These are phyloP conservation scores for Ammospiza caudacuta DNA, from an alignment of 2,113 vertebrate species.

Conservation along the genomic window DNA sequence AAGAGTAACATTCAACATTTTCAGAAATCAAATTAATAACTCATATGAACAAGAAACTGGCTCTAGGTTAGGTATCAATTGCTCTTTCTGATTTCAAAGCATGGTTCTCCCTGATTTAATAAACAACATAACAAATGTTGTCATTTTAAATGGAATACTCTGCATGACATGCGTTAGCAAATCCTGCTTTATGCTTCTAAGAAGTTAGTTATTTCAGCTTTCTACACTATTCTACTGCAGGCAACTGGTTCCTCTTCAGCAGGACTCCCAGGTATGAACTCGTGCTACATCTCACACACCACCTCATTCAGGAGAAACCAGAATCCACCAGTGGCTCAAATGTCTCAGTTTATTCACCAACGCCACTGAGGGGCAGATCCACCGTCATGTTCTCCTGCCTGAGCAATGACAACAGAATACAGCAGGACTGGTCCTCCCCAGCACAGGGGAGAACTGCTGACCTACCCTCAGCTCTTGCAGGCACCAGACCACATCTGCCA, in stretches of 20 bases:
- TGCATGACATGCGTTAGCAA: background rate
- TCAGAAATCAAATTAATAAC: background rate
- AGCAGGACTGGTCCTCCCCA: background rate
- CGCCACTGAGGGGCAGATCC: background rate
- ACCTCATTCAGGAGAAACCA: background rate
- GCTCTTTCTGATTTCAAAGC: background rate
- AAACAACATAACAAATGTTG: background rate
- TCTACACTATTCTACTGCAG: background rate
- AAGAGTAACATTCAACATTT: background rate
- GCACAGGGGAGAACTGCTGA: background rate
- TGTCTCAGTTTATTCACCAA: background rate
- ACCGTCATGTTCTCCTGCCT: background rate
- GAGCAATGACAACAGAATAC: background rate
- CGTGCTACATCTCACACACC: background rate
- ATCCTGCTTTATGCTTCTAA: background rate
- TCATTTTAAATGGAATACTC: background rate
- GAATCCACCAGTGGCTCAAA: background rate
- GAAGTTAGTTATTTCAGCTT: background rate
- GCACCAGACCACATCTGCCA: background rate
- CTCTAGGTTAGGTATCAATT: background rate
- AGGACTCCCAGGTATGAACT: background rate
- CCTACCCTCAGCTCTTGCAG: background rate
- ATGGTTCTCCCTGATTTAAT: background rate
- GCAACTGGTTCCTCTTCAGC: background rate
- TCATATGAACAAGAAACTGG: background rate